Percentiles rank a stretch among this genome's conserved stretches.
Evolutionary conservation across 1,140 invertebrate species (phyloP).

Genomic region (Apis mellifera): Amel_HAv3.1 CM009942.2:11042501-11043000

Average conservation of each 20-base stretch:
- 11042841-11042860: no score
- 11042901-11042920: no score
- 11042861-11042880: no score
- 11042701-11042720: constrained; percentile 53
- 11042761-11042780: no score
- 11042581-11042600: constrained; percentile 27
- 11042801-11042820: constrained; percentile 24
- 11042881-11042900: no score
- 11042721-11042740: constrained; percentile 61
- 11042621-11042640: neutral
- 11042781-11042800: no score
- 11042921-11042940: neutral
- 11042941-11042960: constrained; percentile 1
- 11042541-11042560: constrained; percentile 31
- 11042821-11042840: constrained; percentile 35
- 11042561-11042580: constrained; percentile 20
- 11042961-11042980: neutral
- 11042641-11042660: constrained; percentile 46
- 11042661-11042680: constrained; percentile 17
- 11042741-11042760: constrained; percentile 69
- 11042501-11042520: constrained; percentile 66
- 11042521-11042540: constrained; percentile 76
- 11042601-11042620: neutral
- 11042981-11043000: neutral
- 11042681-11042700: constrained; percentile 27